Percentiles rank a stretch among this genome's conserved stretches.
These are phyloP conservation scores for Scelioninae gen. 1 DNA, from an alignment of 2,888 invertebrate genomes.

Conservation along the genomic window DNA sequence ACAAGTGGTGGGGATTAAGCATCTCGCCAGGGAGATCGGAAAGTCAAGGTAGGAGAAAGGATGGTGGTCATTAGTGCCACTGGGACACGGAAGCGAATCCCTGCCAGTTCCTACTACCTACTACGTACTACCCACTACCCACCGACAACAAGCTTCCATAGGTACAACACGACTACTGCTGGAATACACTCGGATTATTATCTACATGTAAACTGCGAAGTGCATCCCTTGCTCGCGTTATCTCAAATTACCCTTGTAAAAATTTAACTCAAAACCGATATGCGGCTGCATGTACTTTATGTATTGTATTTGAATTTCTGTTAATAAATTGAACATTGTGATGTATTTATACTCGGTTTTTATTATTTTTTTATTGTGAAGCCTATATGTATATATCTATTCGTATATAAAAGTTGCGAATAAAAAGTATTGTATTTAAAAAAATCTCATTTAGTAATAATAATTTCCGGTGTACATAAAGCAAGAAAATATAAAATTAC, in stretches of 20 bases:
- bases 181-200: slow-evolving; percentile 27
- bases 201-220: slow-evolving; percentile 9
- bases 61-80: slow-evolving; percentile 81
- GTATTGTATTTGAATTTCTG: background rate
- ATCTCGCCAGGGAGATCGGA: slow-evolving; percentile 14
- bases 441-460: too few species aligned
- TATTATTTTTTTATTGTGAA: too few species aligned
- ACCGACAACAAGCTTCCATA: slow-evolving; percentile 40
- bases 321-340: too few species aligned
- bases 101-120: slow-evolving; percentile 60
- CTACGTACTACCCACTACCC: slow-evolving; percentile 27
- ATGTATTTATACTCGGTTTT: too few species aligned
- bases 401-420: too few species aligned
- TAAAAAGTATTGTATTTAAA: too few species aligned
- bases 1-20: slow-evolving; percentile 11
- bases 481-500: too few species aligned
- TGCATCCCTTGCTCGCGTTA: slow-evolving; percentile 37
- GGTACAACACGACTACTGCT: slow-evolving; percentile 18
- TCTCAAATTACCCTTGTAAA: slow-evolving; percentile 28
- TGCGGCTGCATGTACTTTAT: background rate
- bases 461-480: too few species aligned
- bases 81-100: slow-evolving; percentile 80
- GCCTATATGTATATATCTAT: too few species aligned
- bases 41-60: slow-evolving; percentile 70
- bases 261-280: slow-evolving; percentile 5